Conservation (phyloP, 1,140 invertebrate genomes). For the Aphaenogaster rudis region DNA sequence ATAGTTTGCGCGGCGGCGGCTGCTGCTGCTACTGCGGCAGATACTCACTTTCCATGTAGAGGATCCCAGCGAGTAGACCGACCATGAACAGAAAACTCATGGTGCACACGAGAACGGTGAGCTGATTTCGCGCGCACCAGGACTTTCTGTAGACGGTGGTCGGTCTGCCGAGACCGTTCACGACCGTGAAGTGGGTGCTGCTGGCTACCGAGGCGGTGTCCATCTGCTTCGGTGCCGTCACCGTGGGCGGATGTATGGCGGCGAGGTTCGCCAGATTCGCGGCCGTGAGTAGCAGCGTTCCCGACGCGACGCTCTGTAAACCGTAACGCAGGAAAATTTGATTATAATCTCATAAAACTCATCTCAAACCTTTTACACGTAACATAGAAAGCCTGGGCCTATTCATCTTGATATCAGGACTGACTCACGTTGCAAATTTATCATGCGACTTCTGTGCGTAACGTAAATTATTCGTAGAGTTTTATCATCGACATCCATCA, state of each 20-base stretch:
- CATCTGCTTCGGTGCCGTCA: constrained; percentile 83
- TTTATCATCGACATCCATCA: not conserved
- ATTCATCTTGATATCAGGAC: not conserved
- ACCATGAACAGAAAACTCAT: constrained; percentile 93
- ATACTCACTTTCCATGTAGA: constrained; percentile 88
- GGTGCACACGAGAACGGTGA: constrained; percentile 92
- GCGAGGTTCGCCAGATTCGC: constrained; percentile 91
- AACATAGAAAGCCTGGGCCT: not conserved
- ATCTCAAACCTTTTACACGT: not conserved
- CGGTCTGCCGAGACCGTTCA: constrained; percentile 92
- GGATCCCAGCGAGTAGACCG: constrained; percentile 91
- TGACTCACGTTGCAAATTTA: not conserved
- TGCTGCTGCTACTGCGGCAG: not conserved
- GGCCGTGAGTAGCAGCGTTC: constrained; percentile 92
- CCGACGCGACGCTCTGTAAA: constrained; percentile 92
- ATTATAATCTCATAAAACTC: not conserved
- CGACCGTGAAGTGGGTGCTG: constrained; percentile 94
- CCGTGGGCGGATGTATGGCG: constrained; percentile 89
- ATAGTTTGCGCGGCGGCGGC: not conserved
- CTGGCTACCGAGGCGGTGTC: constrained; percentile 92
- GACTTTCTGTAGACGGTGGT: constrained; percentile 87
- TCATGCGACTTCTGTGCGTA: not conserved
- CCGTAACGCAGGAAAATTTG: not conserved
- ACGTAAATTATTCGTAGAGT: not conserved
- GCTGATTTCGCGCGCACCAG: constrained; percentile 92